These are phyloP conservation scores for Atta cephalotes DNA, from an alignment of 1,140 invertebrate species.

Conservation along the genomic window DNA sequence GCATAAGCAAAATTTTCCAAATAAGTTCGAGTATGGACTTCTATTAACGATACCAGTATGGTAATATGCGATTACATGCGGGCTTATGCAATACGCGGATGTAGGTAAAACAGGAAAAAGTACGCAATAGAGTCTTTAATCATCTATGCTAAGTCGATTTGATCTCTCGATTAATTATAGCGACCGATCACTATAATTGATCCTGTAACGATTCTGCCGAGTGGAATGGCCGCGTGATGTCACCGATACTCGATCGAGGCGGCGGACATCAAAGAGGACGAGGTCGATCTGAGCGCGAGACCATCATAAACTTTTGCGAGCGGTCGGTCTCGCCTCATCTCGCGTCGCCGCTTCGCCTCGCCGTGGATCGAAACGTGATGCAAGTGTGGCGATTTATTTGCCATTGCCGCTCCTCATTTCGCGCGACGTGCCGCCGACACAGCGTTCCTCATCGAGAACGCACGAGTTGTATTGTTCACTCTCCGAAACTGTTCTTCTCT, in stretches of 20 bases:
- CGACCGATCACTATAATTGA: conserved; percentile 29
- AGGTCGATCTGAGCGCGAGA: conserved; percentile 74
- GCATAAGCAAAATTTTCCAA: neutral
- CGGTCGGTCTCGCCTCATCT: conserved; percentile 67
- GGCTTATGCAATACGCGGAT: conserved; percentile 57
- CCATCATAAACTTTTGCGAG: conserved; percentile 81
- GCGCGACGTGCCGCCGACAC: conserved; percentile 81
- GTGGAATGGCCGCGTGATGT: conserved; percentile 68
- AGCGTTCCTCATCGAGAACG: conserved; percentile 41
- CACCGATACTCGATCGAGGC: conserved; percentile 54
- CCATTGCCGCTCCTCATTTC: conserved; percentile 86
- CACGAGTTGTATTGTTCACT: neutral
- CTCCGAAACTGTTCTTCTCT: neutral
- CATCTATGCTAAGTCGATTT: conserved; percentile 47
- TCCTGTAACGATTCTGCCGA: conserved; percentile 10
- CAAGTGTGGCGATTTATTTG: conserved; percentile 86
- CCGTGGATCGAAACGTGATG: conserved; percentile 83
- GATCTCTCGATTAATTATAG: neutral
- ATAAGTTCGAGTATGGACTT: neutral
- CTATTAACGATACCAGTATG: neutral
- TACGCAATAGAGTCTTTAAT: conserved; percentile 13
- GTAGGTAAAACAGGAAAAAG: conserved; percentile 62
- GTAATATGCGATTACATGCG: neutral
- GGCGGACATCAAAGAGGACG: conserved; percentile 71
- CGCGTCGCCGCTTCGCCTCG: conserved; percentile 63